Base-by-base conservation (phyloP, 2,797 vertebrate species). In the Spondyliosoma cantharus region DNA sequence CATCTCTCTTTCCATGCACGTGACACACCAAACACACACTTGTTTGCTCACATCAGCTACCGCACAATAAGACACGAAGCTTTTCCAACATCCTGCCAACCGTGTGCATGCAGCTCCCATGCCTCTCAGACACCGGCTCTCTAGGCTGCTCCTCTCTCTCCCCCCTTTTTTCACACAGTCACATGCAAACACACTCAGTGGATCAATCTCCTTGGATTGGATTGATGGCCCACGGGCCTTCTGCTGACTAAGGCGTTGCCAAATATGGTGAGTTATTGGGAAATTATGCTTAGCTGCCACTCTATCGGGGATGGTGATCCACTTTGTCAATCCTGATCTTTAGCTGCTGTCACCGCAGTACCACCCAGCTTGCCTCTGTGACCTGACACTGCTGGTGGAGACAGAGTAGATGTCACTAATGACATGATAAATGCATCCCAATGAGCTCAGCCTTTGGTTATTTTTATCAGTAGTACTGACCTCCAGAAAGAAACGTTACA, bases 181-280 rank as follows among this genome's bases (percentile, higher is more conserved):
- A 75, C 85, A 88, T 76, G 78, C 81, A 69, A 78, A 90, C 85
- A 87, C 83, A 81, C 79, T 83, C 64, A 27, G 67, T 63, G 70
- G 89, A 93, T 94, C 93, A 92, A 90, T 94, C 89, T 91, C 50
- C 80, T 49, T 17, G 29, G 85, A 91, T 93, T 88, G 86, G 89
- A 94, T 92, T 92, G 90, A 91, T 94, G 86, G 90, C 87, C 87
- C 2, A 43, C 74, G 62, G 81, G 82, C 73, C 82, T 85, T 92
- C 82, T 93, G 93, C 94, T 94, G 93, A 96, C 89, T 94, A 89
- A 92, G 91, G 84, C 72, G 24, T 86, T 86, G 83, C 86, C 88
- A 89, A 91, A 93, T 90, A 89, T 88, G 71, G 78, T 86, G 89
- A 93, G 89, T 87, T 91, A 92, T 89, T 86, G 89, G 83, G 72